A percentile compares a stretch with the other conserved stretches of the same genome.
phyloP scores from a whole-genome alignment of 2,797 vertebrate genomes.

The Silurus lanzhouensis region DNA sequence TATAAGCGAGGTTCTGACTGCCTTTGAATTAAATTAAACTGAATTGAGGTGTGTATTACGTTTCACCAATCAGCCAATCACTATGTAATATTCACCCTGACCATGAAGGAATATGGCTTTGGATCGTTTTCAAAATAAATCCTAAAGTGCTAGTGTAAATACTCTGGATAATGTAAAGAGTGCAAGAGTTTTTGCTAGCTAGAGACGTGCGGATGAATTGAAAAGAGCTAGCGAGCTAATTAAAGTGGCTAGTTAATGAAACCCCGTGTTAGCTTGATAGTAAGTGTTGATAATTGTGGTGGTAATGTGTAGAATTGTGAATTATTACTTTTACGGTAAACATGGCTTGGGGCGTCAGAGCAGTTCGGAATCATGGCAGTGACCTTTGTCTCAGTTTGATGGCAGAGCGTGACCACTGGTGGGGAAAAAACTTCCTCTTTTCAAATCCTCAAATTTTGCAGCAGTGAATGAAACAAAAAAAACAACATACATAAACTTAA shows the following conservation, averaged over 20 bases:
- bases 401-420: background rate
- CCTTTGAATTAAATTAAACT: no score
- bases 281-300: background rate
- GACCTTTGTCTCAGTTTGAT: background rate
- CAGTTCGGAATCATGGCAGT: background rate
- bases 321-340: background rate
- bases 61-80: no score
- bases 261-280: background rate
- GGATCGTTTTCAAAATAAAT: no score
- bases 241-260: background rate
- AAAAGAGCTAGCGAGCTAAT: background rate
- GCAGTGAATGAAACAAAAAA: slow-evolving; percentile 5
- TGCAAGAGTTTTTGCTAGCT: background rate
- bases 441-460: slow-evolving; percentile 22
- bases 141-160: no score
- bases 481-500: background rate
- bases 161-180: background rate
- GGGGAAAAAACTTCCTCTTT: slow-evolving; percentile 42
- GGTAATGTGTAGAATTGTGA: background rate
- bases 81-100: no score
- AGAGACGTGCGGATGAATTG: background rate
- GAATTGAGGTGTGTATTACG: no score
- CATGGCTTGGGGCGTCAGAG: no score
- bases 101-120: no score
- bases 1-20: no score